Percentiles rank a stretch among this genome's conserved stretches.
Evolutionary conservation across 2,113 vertebrate genomes (phyloP).

Genomic region (Colistium nudipinnis): DNA sequence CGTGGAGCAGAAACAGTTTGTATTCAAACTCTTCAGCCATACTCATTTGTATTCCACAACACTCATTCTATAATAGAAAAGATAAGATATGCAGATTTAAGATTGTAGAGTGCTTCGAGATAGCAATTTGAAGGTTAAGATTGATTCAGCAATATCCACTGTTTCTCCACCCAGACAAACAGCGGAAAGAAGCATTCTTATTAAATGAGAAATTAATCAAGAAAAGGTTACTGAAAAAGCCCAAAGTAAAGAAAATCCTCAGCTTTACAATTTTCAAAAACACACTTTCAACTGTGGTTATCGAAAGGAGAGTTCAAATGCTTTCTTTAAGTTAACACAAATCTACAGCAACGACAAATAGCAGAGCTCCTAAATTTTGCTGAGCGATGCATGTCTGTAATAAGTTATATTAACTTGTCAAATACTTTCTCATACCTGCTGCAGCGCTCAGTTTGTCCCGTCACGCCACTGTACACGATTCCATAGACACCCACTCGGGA

Average conservation of each 20-base stretch:
- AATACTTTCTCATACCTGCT: neutral
- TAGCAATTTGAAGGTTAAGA: conserved; percentile 66
- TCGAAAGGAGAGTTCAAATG: no score
- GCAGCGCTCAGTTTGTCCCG: conserved; percentile 7
- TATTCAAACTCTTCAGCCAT: conserved; percentile 34
- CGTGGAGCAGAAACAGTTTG: conserved; percentile 36
- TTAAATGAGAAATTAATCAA: conserved; percentile 35
- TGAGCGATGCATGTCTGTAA: conserved; percentile 6
- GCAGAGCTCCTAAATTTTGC: conserved; percentile 28
- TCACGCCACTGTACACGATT: neutral
- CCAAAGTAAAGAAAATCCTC: conserved; percentile 32
- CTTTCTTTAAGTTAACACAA: conserved; percentile 22
- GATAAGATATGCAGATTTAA: conserved; percentile 70
- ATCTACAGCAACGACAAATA: conserved; percentile 23
- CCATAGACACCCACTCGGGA: neutral
- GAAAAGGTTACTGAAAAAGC: conserved; percentile 52
- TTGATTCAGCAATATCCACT: conserved; percentile 63
- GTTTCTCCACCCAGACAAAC: conserved; percentile 36
- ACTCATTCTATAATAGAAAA: conserved; percentile 64
- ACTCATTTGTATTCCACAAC: conserved; percentile 67
- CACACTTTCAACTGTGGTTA: conserved; percentile 17
- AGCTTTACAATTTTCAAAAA: conserved; percentile 28
- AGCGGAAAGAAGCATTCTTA: no score
- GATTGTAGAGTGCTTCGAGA: conserved; percentile 47
- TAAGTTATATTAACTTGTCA: neutral